These are phyloP conservation scores for Athrips mouffetella DNA, from an alignment of 2,888 invertebrate genomes.

Conservation along the genomic window DNA sequence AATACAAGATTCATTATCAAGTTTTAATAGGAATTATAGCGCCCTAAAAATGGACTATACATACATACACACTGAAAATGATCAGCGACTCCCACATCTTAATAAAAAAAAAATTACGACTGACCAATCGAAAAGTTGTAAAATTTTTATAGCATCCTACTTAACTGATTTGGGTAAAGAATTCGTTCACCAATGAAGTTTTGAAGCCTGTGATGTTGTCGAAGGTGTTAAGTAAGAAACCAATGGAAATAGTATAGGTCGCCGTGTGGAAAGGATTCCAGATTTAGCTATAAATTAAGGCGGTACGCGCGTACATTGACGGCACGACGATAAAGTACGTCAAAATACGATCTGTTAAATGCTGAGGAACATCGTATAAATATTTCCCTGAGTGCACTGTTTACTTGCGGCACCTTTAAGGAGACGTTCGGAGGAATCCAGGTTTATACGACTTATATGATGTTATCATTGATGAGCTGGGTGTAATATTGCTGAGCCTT, in stretches of 20 bases:
- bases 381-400: conserved; percentile 25
- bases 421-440: neutral
- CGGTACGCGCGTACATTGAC: conserved; percentile 31
- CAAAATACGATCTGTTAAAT: conserved; percentile 61
- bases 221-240: neutral
- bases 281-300: conserved; percentile 24
- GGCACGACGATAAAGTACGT: conserved; percentile 46
- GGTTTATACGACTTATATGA: neutral
- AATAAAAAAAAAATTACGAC: conserved; percentile 6
- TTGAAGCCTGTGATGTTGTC: neutral
- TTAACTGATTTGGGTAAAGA: neutral
- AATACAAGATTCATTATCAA: neutral
- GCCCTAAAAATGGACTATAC: neutral
- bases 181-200: neutral
- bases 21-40: neutral
- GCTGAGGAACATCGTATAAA: conserved; percentile 50
- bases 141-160: conserved; percentile 20
- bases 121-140: conserved; percentile 20
- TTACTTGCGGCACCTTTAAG: conserved; percentile 12
- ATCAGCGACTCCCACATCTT: conserved; percentile 3
- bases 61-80: neutral
- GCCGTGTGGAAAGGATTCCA: conserved; percentile 7
- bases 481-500: neutral
- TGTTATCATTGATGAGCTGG: neutral
- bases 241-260: conserved; percentile 7